Base-by-base conservation (phyloP, 2,888 invertebrate genomes). In the Xestia c-nigrum region DNA sequence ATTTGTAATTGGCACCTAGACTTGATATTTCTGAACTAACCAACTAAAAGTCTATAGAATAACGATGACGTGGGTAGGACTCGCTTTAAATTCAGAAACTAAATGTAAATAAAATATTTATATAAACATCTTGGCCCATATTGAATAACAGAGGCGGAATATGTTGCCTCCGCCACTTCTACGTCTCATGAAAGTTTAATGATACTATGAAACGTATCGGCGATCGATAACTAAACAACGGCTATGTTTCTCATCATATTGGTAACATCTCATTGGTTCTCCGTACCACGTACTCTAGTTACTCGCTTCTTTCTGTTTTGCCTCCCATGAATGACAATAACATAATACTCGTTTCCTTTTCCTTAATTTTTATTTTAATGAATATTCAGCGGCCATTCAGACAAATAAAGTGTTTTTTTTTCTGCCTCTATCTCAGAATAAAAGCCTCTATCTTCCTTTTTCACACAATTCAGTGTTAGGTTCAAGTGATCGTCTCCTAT, bases 101-200 rank as follows among this genome's bases (percentile, higher is more conserved):
- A 63, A 74, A 74, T 40, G 19, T 67, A 69, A 57, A 74, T 83
- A 65, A 73, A 46, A 85, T 81, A 72, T 81, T 70, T 70, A 64
- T 72, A 59, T 68, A 72, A 81, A 72, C 38, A 14, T 78, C 61
- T 83, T 78, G 63, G 63, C 74, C 74, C 59, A 83, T 59, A 85
- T 68, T 69, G 24, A 67, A 50, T 64, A 61, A 38, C 40, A 46
- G 61, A 74, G 69, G 63, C 66, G 47, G 65, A 80, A 72, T 72
- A 72, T 47, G n/a, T 64, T 80, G 86, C 84, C 82, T 81, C 80
- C 75, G 81, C 61, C 82, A 78, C 74, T 85, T 83, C 80, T 81
- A 85, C 74, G 83, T 82, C 86, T 91, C 90, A 90, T 92, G 90
- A 91, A 92, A 91, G 72, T 89, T 89, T 89, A 91, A 92, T 89